Evolutionary conservation across 2,797 vertebrate species (phyloP).

Genomic region (Mastacembelus armatus): DNA sequence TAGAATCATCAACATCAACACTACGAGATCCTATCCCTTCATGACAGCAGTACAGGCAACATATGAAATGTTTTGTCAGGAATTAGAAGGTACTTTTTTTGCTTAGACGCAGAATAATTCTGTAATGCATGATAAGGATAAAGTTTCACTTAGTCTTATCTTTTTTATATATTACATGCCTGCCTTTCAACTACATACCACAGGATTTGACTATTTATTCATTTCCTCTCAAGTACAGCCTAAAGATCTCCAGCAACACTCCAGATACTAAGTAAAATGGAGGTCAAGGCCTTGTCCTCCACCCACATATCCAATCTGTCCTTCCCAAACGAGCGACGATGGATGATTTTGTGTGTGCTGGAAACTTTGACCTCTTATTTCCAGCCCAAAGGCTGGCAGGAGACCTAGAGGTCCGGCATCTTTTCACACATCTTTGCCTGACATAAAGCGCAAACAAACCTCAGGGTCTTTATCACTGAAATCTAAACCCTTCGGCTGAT

Average conservation of each 20-base stretch:
- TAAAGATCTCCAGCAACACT: constrained; percentile 33
- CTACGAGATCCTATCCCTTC: not conserved
- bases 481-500: constrained; percentile 79
- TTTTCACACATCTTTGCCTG: constrained; percentile 81
- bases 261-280: constrained; percentile 27
- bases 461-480: constrained; percentile 80
- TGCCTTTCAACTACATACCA: constrained; percentile 19
- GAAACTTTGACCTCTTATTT: constrained; percentile 60
- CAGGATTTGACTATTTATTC: constrained; percentile 41
- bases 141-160: constrained; percentile 16
- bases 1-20: not conserved
- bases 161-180: constrained; percentile 7
- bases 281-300: constrained; percentile 58
- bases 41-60: not conserved
- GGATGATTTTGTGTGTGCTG: constrained; percentile 74
- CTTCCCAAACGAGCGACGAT: constrained; percentile 57
- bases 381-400: constrained; percentile 59
- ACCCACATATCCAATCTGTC: constrained; percentile 66
- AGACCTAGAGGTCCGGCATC: constrained; percentile 74
- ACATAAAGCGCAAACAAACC: constrained; percentile 81
- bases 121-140: constrained; percentile 14
- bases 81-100: not conserved
- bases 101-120: not conserved
- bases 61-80: not conserved
- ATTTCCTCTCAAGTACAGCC: constrained; percentile 42